These are phyloP conservation scores for Seriola dumerili DNA, from an alignment of 2,113 vertebrate genomes.

Conservation along the genomic window DNA sequence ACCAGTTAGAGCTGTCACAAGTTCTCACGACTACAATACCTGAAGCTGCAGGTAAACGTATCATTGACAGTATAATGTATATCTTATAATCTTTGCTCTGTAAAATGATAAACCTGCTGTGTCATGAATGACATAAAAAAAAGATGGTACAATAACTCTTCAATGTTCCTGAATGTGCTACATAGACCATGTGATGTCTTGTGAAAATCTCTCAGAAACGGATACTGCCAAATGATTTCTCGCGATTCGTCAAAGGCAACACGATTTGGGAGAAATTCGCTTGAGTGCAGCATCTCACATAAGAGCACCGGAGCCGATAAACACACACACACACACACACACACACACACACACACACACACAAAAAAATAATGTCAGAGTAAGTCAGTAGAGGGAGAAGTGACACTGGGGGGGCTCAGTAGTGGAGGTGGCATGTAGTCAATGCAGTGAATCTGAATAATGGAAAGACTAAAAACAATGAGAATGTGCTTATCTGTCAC, in stretches of 20 bases:
- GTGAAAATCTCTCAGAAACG: slow-evolving; percentile 21
- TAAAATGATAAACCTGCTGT: not conserved
- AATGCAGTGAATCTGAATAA: not conserved
- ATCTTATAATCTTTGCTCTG: not conserved
- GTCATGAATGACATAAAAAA: not conserved
- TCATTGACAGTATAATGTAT: not conserved
- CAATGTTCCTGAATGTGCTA: not conserved
- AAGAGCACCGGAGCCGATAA: slow-evolving; percentile 13
- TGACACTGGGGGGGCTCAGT: not conserved
- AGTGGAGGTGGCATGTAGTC: not conserved
- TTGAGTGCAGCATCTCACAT: slow-evolving; percentile 16
- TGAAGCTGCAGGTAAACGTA: not conserved
- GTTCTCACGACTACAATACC: too few species aligned
- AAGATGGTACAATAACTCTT: not conserved
- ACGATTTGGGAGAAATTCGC: slow-evolving; percentile 16
- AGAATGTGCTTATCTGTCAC: not conserved
- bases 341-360: not conserved
- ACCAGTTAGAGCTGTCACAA: too few species aligned
- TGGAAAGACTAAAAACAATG: not conserved
- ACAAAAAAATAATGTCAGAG: slow-evolving; percentile 4
- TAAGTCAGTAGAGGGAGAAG: not conserved
- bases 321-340: not conserved
- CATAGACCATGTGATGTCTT: slow-evolving; percentile 1
- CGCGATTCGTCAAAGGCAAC: slow-evolving; percentile 29
- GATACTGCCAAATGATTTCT: slow-evolving; percentile 35